Evolutionary conservation across 2,113 vertebrate genomes (phyloP), one percentile per base, ranked within the genome.

Genomic region (Orientallactaga bullata): DNA sequence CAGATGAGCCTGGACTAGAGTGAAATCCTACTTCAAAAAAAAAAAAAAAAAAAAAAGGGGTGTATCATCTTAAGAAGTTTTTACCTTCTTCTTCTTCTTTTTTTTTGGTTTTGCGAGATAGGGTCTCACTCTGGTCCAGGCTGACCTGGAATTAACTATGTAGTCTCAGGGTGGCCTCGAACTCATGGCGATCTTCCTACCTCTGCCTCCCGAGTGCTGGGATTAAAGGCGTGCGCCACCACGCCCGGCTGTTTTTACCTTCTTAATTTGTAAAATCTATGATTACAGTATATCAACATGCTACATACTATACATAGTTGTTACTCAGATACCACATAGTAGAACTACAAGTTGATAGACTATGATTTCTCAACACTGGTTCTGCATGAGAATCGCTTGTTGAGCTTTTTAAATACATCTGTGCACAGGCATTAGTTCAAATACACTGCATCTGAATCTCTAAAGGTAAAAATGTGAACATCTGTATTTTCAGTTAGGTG

Each of bases 71-170:
- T n/a, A n/a, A n/a, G n/a, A n/a, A n/a, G 42, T 17, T 21, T 74
- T 93, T 79, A 82, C 60, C 90, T 89, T 92, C 37, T 89, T 90
- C n/a, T n/a, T n/a, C n/a, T n/a, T n/a, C n/a, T n/a, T n/a, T n/a
- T n/a, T n/a, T n/a, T n/a, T n/a, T n/a, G n/a, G n/a, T n/a, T n/a
- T n/a, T n/a, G n/a, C n/a, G n/a, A n/a, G n/a, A n/a, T n/a, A n/a
- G n/a, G n/a, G n/a, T n/a, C n/a, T n/a, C n/a, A n/a, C n/a, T n/a
- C n/a, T n/a, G n/a, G n/a, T n/a, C n/a, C n/a, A n/a, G n/a, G n/a
- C n/a, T n/a, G n/a, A n/a, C n/a, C n/a, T n/a, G n/a, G n/a, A n/a
- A n/a, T n/a, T n/a, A n/a, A n/a, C n/a, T n/a, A n/a, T n/a, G n/a
- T n/a, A n/a, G n/a, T n/a, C n/a, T n/a, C n/a, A n/a, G n/a, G n/a